Percentiles rank a stretch among this genome's conserved stretches.
Evolutionary conservation across 2,113 vertebrate species (phyloP).

Genomic region (Gallinago paraguaiae): DNA sequence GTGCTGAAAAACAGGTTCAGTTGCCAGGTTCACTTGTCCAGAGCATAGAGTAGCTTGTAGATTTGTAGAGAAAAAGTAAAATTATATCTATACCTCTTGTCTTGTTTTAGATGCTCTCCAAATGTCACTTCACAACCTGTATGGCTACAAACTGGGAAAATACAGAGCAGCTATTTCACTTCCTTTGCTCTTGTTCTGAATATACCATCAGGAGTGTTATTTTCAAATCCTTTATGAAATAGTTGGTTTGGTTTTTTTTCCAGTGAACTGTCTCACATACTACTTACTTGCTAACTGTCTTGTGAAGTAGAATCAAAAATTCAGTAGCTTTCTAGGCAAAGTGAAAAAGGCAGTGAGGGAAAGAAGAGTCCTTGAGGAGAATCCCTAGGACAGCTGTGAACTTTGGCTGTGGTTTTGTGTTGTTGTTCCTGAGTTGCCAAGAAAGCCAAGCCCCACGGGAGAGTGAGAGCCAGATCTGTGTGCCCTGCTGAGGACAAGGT

Average conservation of each 20-base stretch:
- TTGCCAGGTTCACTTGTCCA: neutral
- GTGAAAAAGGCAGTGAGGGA: neutral
- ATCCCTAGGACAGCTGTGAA: neutral
- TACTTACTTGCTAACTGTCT: neutral
- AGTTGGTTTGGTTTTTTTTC: neutral
- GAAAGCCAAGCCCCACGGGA: neutral
- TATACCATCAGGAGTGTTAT: neutral
- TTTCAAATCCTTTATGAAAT: neutral
- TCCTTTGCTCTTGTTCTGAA: neutral
- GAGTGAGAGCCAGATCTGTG: neutral
- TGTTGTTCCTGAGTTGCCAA: neutral
- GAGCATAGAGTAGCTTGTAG: neutral
- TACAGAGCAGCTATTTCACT: neutral
- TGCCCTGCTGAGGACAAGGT: neutral
- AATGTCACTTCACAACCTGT: neutral
- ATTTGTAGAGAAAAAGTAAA: neutral
- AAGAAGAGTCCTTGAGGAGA: neutral
- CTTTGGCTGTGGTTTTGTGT: neutral
- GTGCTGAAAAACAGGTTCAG: neutral
- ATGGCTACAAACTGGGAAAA: neutral
- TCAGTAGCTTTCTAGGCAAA: neutral
- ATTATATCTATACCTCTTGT: neutral
- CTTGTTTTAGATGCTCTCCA: neutral
- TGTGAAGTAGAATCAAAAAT: neutral
- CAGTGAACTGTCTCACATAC: neutral